phyloP scores from a whole-genome alignment of 1,140 invertebrate genomes.

The Limonius californicus region DNA sequence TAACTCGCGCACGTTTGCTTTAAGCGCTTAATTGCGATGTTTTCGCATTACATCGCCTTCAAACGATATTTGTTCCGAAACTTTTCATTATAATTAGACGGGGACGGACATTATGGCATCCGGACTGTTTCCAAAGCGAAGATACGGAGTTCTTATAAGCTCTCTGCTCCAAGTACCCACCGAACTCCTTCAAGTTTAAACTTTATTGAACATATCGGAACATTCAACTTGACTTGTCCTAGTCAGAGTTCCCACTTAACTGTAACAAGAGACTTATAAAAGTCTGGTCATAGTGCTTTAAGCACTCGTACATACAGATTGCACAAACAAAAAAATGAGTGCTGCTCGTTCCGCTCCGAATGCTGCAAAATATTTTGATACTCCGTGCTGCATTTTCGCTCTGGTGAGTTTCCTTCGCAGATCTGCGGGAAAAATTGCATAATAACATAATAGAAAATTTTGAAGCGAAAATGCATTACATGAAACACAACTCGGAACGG shows the following conservation, averaged over 20 bases:
- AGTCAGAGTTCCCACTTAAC: slow-evolving; percentile 1
- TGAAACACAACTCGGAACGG: no score
- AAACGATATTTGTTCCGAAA: not conserved
- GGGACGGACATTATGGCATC: not conserved
- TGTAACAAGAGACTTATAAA: slow-evolving; percentile 3
- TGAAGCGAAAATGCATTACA: no score
- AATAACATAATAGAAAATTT: no score
- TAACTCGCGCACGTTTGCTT: not conserved
- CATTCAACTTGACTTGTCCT: slow-evolving; percentile 19
- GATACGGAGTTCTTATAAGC: slow-evolving; percentile 11
- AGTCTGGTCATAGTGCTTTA: not conserved
- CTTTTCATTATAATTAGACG: not conserved
- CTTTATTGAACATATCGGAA: slow-evolving; percentile 25
- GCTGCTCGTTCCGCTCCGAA: no score
- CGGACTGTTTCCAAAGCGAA: not conserved
- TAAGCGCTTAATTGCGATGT: not conserved
- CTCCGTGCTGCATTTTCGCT: no score
- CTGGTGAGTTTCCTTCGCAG: no score
- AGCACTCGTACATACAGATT: no score
- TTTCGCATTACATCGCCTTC: not conserved
- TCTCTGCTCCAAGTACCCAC: slow-evolving; percentile 18
- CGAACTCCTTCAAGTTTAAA: slow-evolving; percentile 20
- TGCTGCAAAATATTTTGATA: no score
- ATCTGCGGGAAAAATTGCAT: no score
- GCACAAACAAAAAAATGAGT: no score